A percentile compares a stretch with the other conserved stretches of the same genome.
These are phyloP conservation scores for Rhinoderma darwinii DNA, from an alignment of 2,113 vertebrate genomes.

Conservation along the genomic window DNA sequence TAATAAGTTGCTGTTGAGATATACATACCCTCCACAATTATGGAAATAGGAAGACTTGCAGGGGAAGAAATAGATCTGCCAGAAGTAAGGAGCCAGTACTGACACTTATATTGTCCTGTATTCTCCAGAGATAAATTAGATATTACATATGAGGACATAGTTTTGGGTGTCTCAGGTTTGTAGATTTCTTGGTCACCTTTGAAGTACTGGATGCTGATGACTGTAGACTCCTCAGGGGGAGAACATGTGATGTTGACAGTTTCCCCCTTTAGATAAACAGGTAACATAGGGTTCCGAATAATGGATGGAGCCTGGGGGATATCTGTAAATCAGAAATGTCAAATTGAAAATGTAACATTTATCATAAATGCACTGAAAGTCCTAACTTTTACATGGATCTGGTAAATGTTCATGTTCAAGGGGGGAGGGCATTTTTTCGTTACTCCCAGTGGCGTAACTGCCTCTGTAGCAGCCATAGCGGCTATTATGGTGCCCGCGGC, in stretches of 20 bases:
- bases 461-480: too few species aligned
- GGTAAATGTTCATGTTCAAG: too few species aligned
- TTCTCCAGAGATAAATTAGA: neutral
- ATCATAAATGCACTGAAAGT: too few species aligned
- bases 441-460: too few species aligned
- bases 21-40: neutral
- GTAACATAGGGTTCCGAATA: neutral
- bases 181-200: neutral
- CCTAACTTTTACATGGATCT: too few species aligned
- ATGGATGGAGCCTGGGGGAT: neutral
- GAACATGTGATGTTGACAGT: neutral
- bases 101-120: constrained; percentile 2
- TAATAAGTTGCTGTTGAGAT: too few species aligned
- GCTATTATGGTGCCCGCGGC: too few species aligned
- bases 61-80: constrained; percentile 1
- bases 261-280: neutral
- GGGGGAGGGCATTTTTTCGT: too few species aligned
- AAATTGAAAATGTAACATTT: neutral
- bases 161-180: neutral
- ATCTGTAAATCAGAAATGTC: neutral
- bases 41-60: neutral
- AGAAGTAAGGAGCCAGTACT: neutral
- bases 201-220: neutral
- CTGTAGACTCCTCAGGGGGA: neutral
- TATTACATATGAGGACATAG: neutral